Evolutionary conservation across 2,113 vertebrate species (phyloP).

Genomic region (Onychostoma macrolepis): DNA sequence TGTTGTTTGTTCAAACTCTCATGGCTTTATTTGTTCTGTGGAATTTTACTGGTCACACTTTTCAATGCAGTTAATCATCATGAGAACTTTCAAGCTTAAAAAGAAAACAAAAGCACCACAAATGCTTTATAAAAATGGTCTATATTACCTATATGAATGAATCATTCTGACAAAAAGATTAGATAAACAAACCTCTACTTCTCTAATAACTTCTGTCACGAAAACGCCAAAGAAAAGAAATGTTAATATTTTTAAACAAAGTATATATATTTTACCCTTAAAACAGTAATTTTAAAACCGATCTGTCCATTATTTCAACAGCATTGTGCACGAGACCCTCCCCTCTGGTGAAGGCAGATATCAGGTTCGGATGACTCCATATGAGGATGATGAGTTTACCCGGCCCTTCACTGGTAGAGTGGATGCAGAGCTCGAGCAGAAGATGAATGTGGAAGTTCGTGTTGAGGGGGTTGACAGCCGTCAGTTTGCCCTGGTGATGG

Average conservation of each 20-base stretch:
- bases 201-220: no score
- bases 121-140: no score
- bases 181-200: no score
- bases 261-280: no score
- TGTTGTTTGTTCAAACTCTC: no score
- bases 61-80: background rate
- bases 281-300: no score
- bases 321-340: constrained; percentile 61
- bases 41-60: background rate
- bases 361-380: constrained; percentile 64
- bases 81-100: background rate
- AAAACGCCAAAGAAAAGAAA: no score
- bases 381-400: constrained; percentile 61
- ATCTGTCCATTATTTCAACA: constrained; percentile 42
- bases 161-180: no score
- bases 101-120: no score
- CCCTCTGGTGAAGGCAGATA: constrained; percentile 64
- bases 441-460: constrained; percentile 63
- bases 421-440: constrained; percentile 59
- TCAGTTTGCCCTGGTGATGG: constrained; percentile 65
- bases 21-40: background rate
- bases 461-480: constrained; percentile 64
- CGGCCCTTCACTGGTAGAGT: constrained; percentile 52
- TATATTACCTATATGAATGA: no score
- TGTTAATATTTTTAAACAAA: no score